A percentile compares a stretch with the other conserved stretches of the same genome.
Conservation (phyloP, 2,888 invertebrate genomes). For the Graphium colonna region DNA sequence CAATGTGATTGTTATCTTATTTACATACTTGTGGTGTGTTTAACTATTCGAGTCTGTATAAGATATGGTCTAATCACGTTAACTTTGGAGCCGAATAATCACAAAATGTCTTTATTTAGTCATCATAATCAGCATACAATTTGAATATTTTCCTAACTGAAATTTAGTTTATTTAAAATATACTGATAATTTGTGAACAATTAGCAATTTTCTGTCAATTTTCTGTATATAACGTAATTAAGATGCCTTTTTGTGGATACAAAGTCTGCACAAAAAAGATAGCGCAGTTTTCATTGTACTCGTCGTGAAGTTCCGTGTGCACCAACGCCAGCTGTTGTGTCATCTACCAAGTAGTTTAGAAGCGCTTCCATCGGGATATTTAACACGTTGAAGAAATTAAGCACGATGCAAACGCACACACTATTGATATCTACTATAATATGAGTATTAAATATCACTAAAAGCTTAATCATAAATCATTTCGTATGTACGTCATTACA, state of each 20-base stretch:
- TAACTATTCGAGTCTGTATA: conserved; percentile 50
- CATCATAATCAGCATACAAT: no score
- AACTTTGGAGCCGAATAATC: conserved; percentile 36
- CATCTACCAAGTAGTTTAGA: neutral
- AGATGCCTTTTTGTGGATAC: conserved; percentile 51
- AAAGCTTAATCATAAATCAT: conserved; percentile 17
- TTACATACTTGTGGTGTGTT: conserved; percentile 49
- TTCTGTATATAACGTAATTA: conserved; percentile 61
- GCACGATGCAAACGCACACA: conserved; percentile 1
- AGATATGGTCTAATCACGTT: conserved; percentile 50
- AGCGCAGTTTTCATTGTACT: conserved; percentile 21
- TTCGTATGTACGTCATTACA: conserved; percentile 3
- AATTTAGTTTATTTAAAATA: no score
- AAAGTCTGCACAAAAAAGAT: conserved; percentile 33
- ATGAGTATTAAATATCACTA: neutral
- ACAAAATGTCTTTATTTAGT: conserved; percentile 33
- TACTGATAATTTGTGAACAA: conserved; percentile 43
- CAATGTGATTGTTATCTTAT: conserved; percentile 64
- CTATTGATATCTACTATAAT: neutral
- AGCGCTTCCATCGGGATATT: conserved; percentile 1
- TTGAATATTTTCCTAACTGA: no score
- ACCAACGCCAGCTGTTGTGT: neutral
- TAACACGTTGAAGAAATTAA: neutral
- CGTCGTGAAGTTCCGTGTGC: conserved; percentile 4
- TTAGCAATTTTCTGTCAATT: conserved; percentile 71